Evolutionary conservation across 2,888 invertebrate species (phyloP).

Genomic region (Macaria notata): DNA sequence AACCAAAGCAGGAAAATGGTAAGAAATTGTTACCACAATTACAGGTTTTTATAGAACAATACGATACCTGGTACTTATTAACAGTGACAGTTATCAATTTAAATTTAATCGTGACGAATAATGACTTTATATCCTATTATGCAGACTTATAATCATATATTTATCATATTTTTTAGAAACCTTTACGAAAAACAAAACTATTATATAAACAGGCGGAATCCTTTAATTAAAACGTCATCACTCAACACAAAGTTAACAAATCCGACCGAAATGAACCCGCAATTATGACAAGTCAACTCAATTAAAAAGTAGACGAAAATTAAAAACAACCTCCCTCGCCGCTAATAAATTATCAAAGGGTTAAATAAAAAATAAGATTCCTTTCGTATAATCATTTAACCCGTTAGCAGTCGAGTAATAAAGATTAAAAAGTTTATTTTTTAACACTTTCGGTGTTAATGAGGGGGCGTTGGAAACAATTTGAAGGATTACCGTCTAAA

Average conservation of each 20-base stretch:
- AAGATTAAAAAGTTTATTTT: constrained; percentile 83
- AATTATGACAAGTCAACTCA: constrained; percentile 64
- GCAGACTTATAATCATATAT: too few species aligned
- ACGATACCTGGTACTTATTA: too few species aligned
- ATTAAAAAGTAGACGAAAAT: constrained; percentile 67
- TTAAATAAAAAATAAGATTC: constrained; percentile 73
- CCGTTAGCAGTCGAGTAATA: constrained; percentile 80
- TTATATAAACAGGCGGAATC: background rate
- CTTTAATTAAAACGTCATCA: constrained; percentile 21
- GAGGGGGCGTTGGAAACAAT: constrained; percentile 82
- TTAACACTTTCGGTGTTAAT: constrained; percentile 82
- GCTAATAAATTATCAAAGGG: constrained; percentile 74
- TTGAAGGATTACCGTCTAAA: constrained; percentile 83
- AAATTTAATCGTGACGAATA: too few species aligned
- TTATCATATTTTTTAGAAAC: too few species aligned
- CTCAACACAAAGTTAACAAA: constrained; percentile 23
- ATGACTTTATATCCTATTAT: too few species aligned
- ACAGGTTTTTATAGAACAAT: too few species aligned
- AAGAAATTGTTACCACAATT: background rate
- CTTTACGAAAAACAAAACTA: too few species aligned
- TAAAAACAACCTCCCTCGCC: constrained; percentile 62
- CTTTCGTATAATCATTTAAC: constrained; percentile 78
- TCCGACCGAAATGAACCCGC: constrained; percentile 51
- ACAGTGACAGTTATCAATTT: too few species aligned
- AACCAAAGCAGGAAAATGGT: background rate